phyloP scores from a whole-genome alignment of 2,888 invertebrate genomes.

The Crepidodera aurea region DNA sequence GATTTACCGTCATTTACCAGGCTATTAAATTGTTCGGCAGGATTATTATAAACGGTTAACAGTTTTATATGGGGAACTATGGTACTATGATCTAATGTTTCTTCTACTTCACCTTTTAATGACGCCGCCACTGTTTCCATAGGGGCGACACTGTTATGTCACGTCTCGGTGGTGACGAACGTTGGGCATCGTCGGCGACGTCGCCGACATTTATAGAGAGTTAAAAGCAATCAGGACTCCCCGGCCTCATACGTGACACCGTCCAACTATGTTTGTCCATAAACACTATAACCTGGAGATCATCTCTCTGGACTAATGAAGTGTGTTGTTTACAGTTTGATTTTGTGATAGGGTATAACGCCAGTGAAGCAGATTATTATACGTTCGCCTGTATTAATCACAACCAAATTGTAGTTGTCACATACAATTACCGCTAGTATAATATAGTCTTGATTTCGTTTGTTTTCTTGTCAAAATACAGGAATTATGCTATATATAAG shows the following conservation, averaged over 20 bases:
- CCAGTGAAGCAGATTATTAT: constrained; percentile 5
- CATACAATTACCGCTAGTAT: too few relatives aligned
- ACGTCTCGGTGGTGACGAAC: constrained; percentile 27
- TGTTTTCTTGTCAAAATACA: too few relatives aligned
- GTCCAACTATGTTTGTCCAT: constrained; percentile 59
- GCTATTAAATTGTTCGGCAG: too few relatives aligned
- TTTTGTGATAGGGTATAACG: constrained; percentile 17
- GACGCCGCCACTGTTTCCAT: constrained; percentile 1
- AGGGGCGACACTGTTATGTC: constrained; percentile 24
- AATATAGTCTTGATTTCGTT: too few relatives aligned
- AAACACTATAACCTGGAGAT: constrained; percentile 61
- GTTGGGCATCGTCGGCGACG: constrained; percentile 33
- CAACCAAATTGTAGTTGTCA: too few relatives aligned
- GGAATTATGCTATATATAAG: too few relatives aligned
- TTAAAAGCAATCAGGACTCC: constrained; percentile 50
- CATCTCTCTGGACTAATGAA: constrained; percentile 60
- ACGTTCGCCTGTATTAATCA: not conserved
- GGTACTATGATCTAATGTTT: too few relatives aligned
- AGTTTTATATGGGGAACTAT: too few relatives aligned
- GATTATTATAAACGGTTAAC: too few relatives aligned
- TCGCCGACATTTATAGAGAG: constrained; percentile 35
- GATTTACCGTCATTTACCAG: too few relatives aligned
- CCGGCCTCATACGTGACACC: constrained; percentile 56
- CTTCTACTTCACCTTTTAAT: too few relatives aligned
- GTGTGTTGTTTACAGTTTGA: constrained; percentile 57